phyloP scores from a whole-genome alignment of 2,797 vertebrate genomes.

The Chloroceryle amazona region DNA sequence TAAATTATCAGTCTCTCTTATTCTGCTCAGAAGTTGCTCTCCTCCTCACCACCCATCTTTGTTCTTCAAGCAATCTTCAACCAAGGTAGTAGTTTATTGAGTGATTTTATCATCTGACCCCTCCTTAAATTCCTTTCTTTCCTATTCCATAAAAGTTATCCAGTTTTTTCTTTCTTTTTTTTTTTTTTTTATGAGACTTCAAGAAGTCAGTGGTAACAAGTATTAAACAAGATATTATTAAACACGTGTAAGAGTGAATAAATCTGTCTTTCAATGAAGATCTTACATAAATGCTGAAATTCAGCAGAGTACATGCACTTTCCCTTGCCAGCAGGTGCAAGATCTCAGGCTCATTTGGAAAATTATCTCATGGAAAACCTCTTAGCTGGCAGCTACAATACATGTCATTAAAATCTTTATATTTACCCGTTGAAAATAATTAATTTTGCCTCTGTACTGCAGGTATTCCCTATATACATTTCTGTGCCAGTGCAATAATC shows the following conservation, averaged over 20 bases:
- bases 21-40: neutral
- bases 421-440: constrained; percentile 52
- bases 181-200: neutral
- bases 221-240: neutral
- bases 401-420: neutral
- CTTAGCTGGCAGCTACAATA: neutral
- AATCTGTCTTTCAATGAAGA: neutral
- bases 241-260: neutral
- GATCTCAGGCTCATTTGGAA: neutral
- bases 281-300: neutral
- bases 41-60: neutral
- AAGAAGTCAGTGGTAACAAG: neutral
- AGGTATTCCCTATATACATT: neutral
- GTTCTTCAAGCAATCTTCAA: neutral
- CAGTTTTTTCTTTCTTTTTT: neutral
- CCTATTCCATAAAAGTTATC: neutral
- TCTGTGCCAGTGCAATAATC: neutral
- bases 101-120: neutral
- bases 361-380: neutral
- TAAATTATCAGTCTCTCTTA: neutral
- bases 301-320: neutral
- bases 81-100: neutral
- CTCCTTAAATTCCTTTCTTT: neutral
- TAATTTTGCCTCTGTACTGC: constrained; percentile 1
- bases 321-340: neutral